Evolutionary conservation across 1,140 invertebrate genomes (phyloP).

Genomic region (Potamilus streckersoni): DNA sequence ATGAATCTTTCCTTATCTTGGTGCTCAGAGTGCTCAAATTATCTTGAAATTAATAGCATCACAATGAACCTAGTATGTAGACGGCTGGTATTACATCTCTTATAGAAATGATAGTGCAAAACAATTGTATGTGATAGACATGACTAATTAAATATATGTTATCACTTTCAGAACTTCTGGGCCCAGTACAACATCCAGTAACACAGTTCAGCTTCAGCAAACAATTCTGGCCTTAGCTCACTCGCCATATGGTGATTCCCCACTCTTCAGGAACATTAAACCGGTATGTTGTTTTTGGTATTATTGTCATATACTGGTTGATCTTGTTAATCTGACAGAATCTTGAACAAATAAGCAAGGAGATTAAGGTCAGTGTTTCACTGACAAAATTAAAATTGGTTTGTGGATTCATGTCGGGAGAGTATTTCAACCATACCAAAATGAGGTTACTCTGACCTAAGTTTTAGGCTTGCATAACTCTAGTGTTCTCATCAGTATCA

Average conservation of each 20-base stretch:
- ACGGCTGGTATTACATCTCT: neutral
- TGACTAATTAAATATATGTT: constrained; percentile 2
- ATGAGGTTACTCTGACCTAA: too few relatives aligned
- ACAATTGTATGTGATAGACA: neutral
- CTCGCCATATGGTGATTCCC: constrained; percentile 83
- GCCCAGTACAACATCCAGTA: constrained; percentile 40
- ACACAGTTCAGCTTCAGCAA: constrained; percentile 67
- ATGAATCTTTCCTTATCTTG: neutral
- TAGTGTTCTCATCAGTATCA: too few relatives aligned
- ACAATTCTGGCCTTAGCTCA: constrained; percentile 78
- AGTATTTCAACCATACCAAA: too few relatives aligned
- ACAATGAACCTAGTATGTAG: neutral
- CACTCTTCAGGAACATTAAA: constrained; percentile 80
- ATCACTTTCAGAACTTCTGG: constrained; percentile 32
- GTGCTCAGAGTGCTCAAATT: neutral
- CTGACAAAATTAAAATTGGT: too few relatives aligned
- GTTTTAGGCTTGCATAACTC: too few relatives aligned
- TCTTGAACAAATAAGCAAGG: too few relatives aligned
- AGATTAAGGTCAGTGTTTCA: too few relatives aligned
- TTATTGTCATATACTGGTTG: too few relatives aligned
- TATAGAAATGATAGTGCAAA: neutral
- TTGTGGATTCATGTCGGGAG: too few relatives aligned
- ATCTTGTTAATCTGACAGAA: too few relatives aligned
- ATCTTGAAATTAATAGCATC: neutral
- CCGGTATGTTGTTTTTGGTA: constrained; percentile 67